Base-by-base conservation (phyloP, 37 sponge, comb jelly and placozoan species). In the Lycopodina hypogea region DNA sequence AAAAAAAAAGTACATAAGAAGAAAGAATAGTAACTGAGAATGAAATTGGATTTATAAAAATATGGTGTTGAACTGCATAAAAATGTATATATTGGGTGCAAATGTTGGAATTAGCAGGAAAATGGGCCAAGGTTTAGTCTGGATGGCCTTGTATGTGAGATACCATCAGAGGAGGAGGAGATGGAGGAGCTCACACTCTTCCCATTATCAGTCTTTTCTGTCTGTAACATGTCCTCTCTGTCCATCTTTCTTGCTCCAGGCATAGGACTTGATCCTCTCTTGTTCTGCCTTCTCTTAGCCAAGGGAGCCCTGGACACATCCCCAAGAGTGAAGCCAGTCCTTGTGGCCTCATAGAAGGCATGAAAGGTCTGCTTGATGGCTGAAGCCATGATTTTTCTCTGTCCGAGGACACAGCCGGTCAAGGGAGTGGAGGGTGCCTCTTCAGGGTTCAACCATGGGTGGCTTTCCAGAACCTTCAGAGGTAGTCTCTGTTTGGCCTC, bases 361-460 rank as follows among this genome's bases (percentile, higher is more conserved):
- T 93, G 86, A 62, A 96, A 85, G 0, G 96, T 93, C 23, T 84
- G 85, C 24, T 90, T 87, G 33, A 96, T 78, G 39, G 96, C 96
- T 24, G 75, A 72, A 55, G 90, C 83, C 11, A 81, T 76, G 8
- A 80, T 78, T 24, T 70, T 77, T 24, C 68, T 74, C 0, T 66
- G 72, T 39, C 81, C 72, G 42, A 88, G 76, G n/a, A 66, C 41
- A 62, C 82, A 83, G 41, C 77, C 80, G 37, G 93, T 96, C 18
- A 96, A 92, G 37, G 92, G 92, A 17, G 92, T 89, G 68, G 68
- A 56, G 1, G 90, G 89, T n/a, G 85, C 84, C 12, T 83, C 72
- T 28, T 84, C 79, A 22, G 75, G 83, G 52, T 71, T 73, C 42
- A 96, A 39, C 97, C 97, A 96, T 11, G 90, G 76, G 45, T 90